These are phyloP conservation scores for Microctonus aethiopoides DNA, from an alignment of 2,888 invertebrate species.

Conservation along the genomic window DNA sequence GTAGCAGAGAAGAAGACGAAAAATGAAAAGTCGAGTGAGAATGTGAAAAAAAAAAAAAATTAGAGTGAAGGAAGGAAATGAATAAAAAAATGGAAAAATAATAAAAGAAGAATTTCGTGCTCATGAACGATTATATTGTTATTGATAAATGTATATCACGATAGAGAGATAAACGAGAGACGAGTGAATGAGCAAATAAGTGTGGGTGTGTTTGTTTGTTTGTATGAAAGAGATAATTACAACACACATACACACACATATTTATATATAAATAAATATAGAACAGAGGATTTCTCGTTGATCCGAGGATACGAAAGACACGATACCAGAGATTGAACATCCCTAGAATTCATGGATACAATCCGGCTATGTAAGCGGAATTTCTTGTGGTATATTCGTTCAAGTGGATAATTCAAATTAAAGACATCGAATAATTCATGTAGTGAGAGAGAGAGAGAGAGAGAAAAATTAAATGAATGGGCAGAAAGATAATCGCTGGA, in stretches of 20 bases:
- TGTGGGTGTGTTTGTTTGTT: too few relatives aligned
- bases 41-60: too few relatives aligned
- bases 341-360: not conserved
- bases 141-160: not conserved
- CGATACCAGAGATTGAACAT: too few relatives aligned
- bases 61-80: not conserved
- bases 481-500: not conserved
- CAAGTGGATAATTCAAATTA: not conserved
- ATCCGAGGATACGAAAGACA: not conserved
- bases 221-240: too few relatives aligned
- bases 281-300: not conserved
- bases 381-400: not conserved
- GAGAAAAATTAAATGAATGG: constrained; percentile 31
- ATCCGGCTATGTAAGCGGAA: not conserved
- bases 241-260: not conserved
- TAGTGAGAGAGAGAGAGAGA: not conserved
- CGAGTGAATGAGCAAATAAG: not conserved
- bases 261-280: not conserved
- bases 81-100: too few relatives aligned
- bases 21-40: not conserved
- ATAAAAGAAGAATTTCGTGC: not conserved
- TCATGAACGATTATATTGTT: not conserved
- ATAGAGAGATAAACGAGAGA: not conserved
- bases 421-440: not conserved
- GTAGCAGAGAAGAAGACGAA: constrained; percentile 2